These are phyloP conservation scores for Papilio helenus DNA, from an alignment of 1,140 invertebrate species.

Conservation along the genomic window DNA sequence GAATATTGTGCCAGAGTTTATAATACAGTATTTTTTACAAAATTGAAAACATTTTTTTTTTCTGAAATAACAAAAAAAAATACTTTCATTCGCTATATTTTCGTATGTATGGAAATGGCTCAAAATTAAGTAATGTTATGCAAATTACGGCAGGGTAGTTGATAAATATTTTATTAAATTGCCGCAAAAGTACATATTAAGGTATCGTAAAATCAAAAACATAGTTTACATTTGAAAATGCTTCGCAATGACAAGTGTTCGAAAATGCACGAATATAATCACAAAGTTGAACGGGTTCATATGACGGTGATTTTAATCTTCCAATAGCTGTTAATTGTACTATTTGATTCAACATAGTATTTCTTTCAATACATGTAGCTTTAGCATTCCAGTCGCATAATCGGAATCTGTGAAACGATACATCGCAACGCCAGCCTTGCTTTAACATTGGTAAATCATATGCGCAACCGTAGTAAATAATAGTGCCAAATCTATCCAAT, in stretches of 20 bases:
- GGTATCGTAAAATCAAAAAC: conserved; percentile 86
- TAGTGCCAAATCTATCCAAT: conserved; percentile 87
- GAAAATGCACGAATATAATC: conserved; percentile 89
- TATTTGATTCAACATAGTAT: conserved; percentile 90
- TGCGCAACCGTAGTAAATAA: conserved; percentile 98
- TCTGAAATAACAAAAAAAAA: background rate
- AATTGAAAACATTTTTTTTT: background rate
- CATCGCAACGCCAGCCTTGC: conserved; percentile 94
- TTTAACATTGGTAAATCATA: conserved; percentile 92
- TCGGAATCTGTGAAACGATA: conserved; percentile 93
- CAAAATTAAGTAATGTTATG: background rate
- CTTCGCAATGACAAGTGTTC: conserved; percentile 86
- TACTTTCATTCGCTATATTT: background rate
- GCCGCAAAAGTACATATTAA: conserved; percentile 41
- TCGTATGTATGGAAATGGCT: background rate
- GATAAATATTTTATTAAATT: background rate
- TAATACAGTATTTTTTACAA: background rate
- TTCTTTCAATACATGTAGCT: conserved; percentile 79
- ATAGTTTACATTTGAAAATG: conserved; percentile 87
- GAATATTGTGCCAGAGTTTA: background rate
- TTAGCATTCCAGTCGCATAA: conserved; percentile 92
- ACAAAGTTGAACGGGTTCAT: conserved; percentile 87
- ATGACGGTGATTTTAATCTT: conserved; percentile 88
- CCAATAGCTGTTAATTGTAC: conserved; percentile 87
- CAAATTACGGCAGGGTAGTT: background rate